Evolutionary conservation across 2,797 vertebrate genomes (phyloP).

Genomic region (Bucorvus abyssinicus): DNA sequence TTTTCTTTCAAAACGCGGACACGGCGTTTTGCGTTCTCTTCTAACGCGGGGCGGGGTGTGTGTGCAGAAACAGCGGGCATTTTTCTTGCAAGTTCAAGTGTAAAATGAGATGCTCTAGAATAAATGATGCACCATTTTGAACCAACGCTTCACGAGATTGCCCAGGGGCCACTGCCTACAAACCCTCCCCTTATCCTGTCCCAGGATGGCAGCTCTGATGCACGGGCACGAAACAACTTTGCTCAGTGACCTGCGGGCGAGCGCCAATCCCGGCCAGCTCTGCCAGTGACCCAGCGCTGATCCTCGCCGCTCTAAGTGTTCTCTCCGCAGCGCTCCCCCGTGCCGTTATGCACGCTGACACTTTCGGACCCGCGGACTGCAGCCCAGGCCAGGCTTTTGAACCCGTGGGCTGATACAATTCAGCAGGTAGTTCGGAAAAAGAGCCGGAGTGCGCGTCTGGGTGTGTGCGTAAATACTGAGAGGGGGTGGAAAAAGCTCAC

Average conservation of each 20-base stretch:
- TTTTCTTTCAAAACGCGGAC: background rate
- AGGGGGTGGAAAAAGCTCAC: background rate
- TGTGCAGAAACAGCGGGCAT: background rate
- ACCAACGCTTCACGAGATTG: background rate
- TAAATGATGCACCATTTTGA: background rate
- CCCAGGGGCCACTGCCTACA: background rate
- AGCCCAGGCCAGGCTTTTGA: background rate
- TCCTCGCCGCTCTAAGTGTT: background rate
- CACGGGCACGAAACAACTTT: slow-evolving; percentile 53
- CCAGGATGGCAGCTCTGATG: slow-evolving; percentile 16
- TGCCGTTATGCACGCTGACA: background rate
- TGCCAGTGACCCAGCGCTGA: slow-evolving; percentile 54
- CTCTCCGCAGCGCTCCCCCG: slow-evolving; percentile 12
- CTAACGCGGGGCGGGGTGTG: background rate
- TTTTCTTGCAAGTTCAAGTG: background rate
- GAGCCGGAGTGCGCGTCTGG: no score
- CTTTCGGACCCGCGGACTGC: background rate
- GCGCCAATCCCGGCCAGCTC: slow-evolving; percentile 16
- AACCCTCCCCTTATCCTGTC: background rate
- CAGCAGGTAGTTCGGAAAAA: background rate
- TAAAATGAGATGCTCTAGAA: background rate
- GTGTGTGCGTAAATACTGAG: no score
- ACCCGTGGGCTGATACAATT: background rate
- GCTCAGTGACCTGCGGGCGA: slow-evolving; percentile 35
- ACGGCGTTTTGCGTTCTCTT: background rate